Conservation (phyloP, 2,113 vertebrate genomes). For the Eurypyga helias region DNA sequence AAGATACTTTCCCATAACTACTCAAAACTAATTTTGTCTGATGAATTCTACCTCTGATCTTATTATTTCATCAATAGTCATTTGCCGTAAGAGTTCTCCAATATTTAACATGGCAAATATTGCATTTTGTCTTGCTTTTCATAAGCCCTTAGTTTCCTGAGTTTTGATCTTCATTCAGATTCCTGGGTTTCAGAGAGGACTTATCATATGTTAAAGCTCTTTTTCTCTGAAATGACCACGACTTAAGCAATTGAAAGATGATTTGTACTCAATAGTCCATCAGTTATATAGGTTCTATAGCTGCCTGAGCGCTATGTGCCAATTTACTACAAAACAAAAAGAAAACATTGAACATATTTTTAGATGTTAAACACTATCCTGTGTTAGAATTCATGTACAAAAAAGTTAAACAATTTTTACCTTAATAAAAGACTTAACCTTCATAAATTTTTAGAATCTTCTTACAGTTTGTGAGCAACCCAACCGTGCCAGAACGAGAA, state of each 20-base stretch:
- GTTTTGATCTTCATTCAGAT: neutral
- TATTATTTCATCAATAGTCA: neutral
- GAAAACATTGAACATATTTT: neutral
- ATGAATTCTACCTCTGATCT: neutral
- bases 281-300: neutral
- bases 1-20: neutral
- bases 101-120: neutral
- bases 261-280: neutral
- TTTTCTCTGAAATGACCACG: neutral
- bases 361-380: neutral
- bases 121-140: neutral
- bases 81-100: neutral
- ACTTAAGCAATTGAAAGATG: neutral
- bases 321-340: neutral
- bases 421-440: neutral
- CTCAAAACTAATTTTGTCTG: neutral
- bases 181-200: neutral
- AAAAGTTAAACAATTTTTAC: neutral
- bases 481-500: neutral
- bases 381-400: neutral
- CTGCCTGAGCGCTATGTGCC: neutral
- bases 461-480: neutral
- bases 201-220: neutral
- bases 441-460: neutral
- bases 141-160: neutral